phyloP scores from a whole-genome alignment of 2,888 invertebrate genomes.

The Anarsia innoxiella region DNA sequence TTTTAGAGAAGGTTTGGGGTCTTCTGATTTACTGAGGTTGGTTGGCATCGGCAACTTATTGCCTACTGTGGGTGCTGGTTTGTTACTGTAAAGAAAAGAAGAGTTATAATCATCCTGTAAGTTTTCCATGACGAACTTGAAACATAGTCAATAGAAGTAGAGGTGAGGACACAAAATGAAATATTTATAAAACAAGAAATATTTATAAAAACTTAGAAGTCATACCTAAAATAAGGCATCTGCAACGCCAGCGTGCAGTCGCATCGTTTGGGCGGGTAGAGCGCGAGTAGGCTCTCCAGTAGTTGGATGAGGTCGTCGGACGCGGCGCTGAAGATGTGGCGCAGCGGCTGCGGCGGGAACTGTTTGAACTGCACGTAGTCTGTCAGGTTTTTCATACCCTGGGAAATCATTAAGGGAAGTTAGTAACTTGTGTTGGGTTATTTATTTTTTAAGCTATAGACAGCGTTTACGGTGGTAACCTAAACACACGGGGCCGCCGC shows the following conservation, averaged over 20 bases:
- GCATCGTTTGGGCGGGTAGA: conserved; percentile 89
- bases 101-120: background rate
- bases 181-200: background rate
- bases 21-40: conserved; percentile 75
- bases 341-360: conserved; percentile 87
- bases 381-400: conserved; percentile 84
- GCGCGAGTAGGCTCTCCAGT: conserved; percentile 82
- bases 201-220: background rate
- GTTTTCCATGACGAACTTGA: background rate
- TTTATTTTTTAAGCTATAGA: too few relatives aligned
- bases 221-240: conserved; percentile 88
- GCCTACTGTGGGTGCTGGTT: conserved; percentile 90
- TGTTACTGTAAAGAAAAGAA: conserved; percentile 74
- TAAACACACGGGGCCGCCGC: too few relatives aligned
- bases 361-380: conserved; percentile 96
- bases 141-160: background rate
- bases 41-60: conserved; percentile 88
- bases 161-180: too few relatives aligned
- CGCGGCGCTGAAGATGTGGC: conserved; percentile 96
- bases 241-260: conserved; percentile 89
- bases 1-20: conserved; percentile 82
- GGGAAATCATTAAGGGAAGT: too few relatives aligned
- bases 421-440: too few relatives aligned
- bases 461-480: too few relatives aligned
- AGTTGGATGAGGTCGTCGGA: conserved; percentile 91